A percentile compares a stretch with the other conserved stretches of the same genome.
phyloP scores from a whole-genome alignment of 1,140 invertebrate species.

The Brachystomella parvula region DNA sequence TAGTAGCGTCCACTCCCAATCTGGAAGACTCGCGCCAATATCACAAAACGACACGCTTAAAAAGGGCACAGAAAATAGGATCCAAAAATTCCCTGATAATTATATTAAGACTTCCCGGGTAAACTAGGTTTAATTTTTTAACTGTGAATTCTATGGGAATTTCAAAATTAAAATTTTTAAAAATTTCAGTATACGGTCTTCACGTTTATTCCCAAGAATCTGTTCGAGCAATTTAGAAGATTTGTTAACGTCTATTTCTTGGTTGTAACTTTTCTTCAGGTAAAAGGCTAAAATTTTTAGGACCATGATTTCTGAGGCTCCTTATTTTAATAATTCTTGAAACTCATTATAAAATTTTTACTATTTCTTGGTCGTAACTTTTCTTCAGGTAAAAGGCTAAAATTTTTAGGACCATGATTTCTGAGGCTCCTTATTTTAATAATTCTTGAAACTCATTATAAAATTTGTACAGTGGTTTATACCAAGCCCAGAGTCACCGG shows the following conservation, averaged over 20 bases:
- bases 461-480: conserved; percentile 41
- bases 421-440: neutral
- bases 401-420: neutral
- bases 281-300: conserved; percentile 43
- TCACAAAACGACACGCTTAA: neutral
- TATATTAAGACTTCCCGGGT: conserved; percentile 17
- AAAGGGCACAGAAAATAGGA: neutral
- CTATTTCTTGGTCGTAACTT: too few species aligned
- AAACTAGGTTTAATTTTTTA: neutral
- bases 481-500: conserved; percentile 66
- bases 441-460: conserved; percentile 22
- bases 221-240: conserved; percentile 74
- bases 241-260: conserved; percentile 81
- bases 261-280: conserved; percentile 60
- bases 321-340: neutral
- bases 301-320: neutral
- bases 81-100: conserved; percentile 4
- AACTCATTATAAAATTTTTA: conserved; percentile 35
- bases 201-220: conserved; percentile 73
- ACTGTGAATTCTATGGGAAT: neutral
- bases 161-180: neutral
- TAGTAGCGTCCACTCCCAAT: neutral
- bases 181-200: conserved; percentile 60
- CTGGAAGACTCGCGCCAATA: neutral
- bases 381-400: conserved; percentile 57